Evolutionary conservation across 2,797 vertebrate species (phyloP).

Genomic region (Coranthus polyacanthus): DNA sequence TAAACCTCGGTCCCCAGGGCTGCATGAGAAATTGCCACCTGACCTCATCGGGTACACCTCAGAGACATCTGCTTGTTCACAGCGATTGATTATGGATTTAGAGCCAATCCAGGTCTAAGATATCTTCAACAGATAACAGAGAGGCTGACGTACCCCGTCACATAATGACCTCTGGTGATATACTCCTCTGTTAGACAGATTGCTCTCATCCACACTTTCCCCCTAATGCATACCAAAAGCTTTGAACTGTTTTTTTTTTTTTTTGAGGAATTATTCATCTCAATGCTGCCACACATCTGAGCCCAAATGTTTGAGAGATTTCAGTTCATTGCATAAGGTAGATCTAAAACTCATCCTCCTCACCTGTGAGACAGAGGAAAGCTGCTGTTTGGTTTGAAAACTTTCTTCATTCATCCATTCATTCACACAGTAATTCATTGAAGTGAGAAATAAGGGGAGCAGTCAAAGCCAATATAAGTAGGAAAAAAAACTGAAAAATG

Average conservation of each 20-base stretch:
- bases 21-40: slow-evolving; percentile 46
- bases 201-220: slow-evolving; percentile 9
- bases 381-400: slow-evolving; percentile 25
- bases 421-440: not conserved
- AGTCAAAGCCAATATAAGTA: not conserved
- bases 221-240: slow-evolving; percentile 22
- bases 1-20: slow-evolving; percentile 37
- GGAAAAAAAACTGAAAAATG: no score
- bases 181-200: slow-evolving; percentile 31
- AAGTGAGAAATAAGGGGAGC: slow-evolving; percentile 1
- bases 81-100: slow-evolving; percentile 51
- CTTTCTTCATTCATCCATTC: slow-evolving; percentile 8
- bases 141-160: slow-evolving; percentile 13
- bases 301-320: slow-evolving; percentile 43
- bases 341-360: slow-evolving; percentile 33
- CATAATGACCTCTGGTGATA: slow-evolving; percentile 43
- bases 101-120: slow-evolving; percentile 40
- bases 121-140: slow-evolving; percentile 24
- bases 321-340: slow-evolving; percentile 59
- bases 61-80: slow-evolving; percentile 24
- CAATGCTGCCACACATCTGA: slow-evolving; percentile 23
- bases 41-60: slow-evolving; percentile 25
- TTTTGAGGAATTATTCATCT: slow-evolving; percentile 38
- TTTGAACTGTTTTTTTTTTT: slow-evolving; percentile 19
- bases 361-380: slow-evolving; percentile 45